Base-by-base conservation (phyloP, 2,113 vertebrate genomes). In the Lycaon pictus region DNA sequence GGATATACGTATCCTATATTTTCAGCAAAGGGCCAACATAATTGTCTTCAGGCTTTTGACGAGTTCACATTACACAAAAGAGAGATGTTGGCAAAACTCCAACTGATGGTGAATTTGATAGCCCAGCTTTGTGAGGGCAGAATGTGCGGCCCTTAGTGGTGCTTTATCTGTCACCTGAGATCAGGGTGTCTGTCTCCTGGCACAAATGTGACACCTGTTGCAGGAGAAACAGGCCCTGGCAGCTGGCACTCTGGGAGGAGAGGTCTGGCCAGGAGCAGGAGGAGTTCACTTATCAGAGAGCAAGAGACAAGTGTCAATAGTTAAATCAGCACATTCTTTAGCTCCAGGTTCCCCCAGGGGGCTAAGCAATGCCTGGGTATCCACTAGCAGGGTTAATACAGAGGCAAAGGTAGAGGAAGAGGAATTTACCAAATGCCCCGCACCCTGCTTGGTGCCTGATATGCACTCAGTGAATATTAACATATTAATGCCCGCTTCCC, bases 141-240 rank as follows among this genome's bases (percentile, higher is more conserved):
- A 96, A 94, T 74, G 58, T 76, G 89, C 93, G 92, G 82, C 91
- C 91, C 83, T 16, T 17, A 27, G 82, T 55, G 88, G 74, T 69
- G 87, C 60, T 95, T 91, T 71, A 55, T 84, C 89, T 97, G 98
- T 96, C 85, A 97, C 96, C 96, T 93, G 97, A 98, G 96, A 97
- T 96, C 2, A 0, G 62, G 74, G 92, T 86, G 77, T 97, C 97
- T 96, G 95, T 97, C 97, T 97, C 90, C 92, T 84, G 92, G 92
- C 90, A 92, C 95, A 96, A 95, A 92, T 67, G 87, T 95, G 96
- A 97, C 96, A 97, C 96, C 97, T 96, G 97, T 80, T 95, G 37
- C n/a, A 55, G 81, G 88, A 85, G 96, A 89, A 91, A 76, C 48
- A 63, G 87, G 63, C 90, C 76, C 81, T 96, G 95, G 95, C 97